phyloP scores from a whole-genome alignment of 2,888 invertebrate species.

The Nomada flava region DNA sequence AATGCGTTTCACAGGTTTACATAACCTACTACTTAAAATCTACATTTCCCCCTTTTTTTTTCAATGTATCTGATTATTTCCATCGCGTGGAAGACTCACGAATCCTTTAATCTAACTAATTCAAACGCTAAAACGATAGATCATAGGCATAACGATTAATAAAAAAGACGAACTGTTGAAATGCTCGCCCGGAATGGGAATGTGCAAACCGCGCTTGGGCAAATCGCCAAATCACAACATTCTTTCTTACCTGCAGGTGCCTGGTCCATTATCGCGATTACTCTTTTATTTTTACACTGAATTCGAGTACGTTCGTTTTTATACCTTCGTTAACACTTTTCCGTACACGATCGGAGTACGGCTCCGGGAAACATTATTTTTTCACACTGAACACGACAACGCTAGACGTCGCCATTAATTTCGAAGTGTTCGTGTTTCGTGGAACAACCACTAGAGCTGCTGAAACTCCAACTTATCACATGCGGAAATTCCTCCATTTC shows the following conservation, averaged over 20 bases:
- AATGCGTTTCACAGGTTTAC: constrained; percentile 56
- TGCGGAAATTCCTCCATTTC: constrained; percentile 55
- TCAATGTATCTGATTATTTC: constrained; percentile 31
- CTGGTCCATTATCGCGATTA: constrained; percentile 79
- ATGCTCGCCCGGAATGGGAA: constrained; percentile 47
- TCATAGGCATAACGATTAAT: constrained; percentile 56
- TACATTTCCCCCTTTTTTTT: constrained; percentile 39
- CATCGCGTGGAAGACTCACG: constrained; percentile 19
- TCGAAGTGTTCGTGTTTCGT: constrained; percentile 27
- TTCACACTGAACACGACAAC: constrained; percentile 71
- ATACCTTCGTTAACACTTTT: constrained; percentile 38
- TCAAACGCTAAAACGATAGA: constrained; percentile 50
- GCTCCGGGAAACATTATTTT: constrained; percentile 71
- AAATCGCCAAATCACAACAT: constrained; percentile 40
- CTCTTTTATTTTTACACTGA: constrained; percentile 52
- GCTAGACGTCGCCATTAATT: constrained; percentile 75
- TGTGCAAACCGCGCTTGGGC: constrained; percentile 67
- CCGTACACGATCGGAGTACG: constrained; percentile 52
- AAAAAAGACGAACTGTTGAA: constrained; percentile 38
- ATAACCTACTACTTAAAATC: constrained; percentile 65
- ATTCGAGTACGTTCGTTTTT: constrained; percentile 47
- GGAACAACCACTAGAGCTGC: constrained; percentile 27
- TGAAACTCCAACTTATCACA: constrained; percentile 32
- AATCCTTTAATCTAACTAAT: constrained; percentile 48
- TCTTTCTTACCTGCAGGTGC: constrained; percentile 80